phyloP scores from a whole-genome alignment of 2,888 invertebrate genomes.

The Lasioglossum figueresi region DNA sequence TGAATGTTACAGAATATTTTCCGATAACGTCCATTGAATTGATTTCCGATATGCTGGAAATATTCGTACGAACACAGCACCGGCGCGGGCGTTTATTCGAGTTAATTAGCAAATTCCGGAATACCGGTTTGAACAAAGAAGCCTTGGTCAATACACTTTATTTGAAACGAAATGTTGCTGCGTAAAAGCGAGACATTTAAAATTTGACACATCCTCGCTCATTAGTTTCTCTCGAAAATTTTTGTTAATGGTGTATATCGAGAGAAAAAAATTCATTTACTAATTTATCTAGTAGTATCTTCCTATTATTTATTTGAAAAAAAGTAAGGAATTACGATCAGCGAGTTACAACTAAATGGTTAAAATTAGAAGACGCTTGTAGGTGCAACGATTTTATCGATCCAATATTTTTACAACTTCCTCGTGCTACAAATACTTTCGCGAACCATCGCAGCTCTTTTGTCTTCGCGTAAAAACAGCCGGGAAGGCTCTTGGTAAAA shows the following conservation, averaged over 20 bases:
- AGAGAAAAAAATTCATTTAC: no score
- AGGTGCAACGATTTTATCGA: neutral
- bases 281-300: no score
- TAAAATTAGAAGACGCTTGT: no score
- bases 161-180: neutral
- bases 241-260: no score
- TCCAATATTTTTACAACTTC: neutral
- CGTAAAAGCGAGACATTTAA: neutral
- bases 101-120: neutral
- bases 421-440: neutral
- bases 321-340: no score
- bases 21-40: neutral
- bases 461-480: constrained; percentile 17
- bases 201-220: no score
- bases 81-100: neutral
- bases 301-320: no score
- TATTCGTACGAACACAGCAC: neutral
- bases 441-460: neutral
- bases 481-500: neutral
- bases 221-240: no score
- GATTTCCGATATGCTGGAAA: neutral
- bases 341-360: no score
- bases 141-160: neutral
- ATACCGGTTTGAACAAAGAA: neutral
- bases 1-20: neutral